phyloP scores from a whole-genome alignment of 2,888 invertebrate species.

The Noctua comes region DNA sequence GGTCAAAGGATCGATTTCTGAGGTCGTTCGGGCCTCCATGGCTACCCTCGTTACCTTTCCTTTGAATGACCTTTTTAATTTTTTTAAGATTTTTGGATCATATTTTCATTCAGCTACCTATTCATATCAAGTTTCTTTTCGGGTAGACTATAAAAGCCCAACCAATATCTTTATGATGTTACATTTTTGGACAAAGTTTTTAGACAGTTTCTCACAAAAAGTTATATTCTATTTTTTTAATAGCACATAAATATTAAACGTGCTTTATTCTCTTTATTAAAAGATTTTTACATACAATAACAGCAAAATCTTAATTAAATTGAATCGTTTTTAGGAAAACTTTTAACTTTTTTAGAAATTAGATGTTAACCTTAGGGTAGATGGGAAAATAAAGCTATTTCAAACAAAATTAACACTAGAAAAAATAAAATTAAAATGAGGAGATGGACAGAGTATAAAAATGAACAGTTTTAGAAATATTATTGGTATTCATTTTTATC shows the following conservation, averaged over 20 bases:
- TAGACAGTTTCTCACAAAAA: neutral
- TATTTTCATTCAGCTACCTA: constrained; percentile 21
- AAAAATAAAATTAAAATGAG: neutral
- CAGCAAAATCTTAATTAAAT: constrained; percentile 1
- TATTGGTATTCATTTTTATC: too few species aligned
- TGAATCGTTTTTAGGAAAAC: neutral
- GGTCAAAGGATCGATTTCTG: constrained; percentile 48
- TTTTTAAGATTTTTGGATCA: constrained; percentile 10
- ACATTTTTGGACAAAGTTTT: neutral
- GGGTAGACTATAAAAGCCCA: neutral
- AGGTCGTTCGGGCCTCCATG: constrained; percentile 26
- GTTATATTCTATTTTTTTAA: neutral
- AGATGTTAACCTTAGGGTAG: neutral
- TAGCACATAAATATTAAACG: neutral
- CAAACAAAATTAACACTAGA: neutral
- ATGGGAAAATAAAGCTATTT: neutral
- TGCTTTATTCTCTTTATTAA: neutral
- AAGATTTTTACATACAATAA: neutral
- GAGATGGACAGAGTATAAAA: neutral
- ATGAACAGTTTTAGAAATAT: neutral
- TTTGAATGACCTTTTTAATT: constrained; percentile 21
- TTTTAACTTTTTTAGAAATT: neutral
- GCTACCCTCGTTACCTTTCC: constrained; percentile 34
- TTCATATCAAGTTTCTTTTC: constrained; percentile 10
- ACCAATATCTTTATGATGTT: neutral